Conservation (phyloP, 2,888 invertebrate genomes). For the Tryphoninae sp. region DNA sequence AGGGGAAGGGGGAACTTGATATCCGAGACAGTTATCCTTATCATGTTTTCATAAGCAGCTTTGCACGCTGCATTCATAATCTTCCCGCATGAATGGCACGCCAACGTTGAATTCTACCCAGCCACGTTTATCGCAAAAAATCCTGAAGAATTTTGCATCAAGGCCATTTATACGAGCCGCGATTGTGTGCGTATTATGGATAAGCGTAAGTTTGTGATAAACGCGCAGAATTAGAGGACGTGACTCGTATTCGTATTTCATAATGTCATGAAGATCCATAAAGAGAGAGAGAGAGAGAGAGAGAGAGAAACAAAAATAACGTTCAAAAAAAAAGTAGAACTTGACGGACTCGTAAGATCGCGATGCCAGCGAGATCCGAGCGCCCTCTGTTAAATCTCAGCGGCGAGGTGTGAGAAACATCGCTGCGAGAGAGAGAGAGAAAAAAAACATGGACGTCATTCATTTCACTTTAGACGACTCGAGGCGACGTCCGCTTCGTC, state of each 20-base stretch:
- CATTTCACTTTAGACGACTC: conserved; percentile 51
- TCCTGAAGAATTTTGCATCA: conserved; percentile 14
- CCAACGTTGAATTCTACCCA: not conserved
- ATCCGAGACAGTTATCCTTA: conserved; percentile 5
- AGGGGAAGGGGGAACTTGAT: not conserved
- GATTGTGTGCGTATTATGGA: conserved; percentile 14
- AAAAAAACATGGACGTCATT: conserved; percentile 22
- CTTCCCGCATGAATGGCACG: conserved; percentile 18
- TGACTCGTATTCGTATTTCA: conserved; percentile 45
- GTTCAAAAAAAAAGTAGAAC: conserved; percentile 48
- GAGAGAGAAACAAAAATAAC: conserved; percentile 17
- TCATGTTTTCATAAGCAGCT: conserved; percentile 20
- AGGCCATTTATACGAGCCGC: conserved; percentile 1
- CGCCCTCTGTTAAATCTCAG: conserved; percentile 44
- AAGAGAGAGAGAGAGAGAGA: conserved; percentile 1
- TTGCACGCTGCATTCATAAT: conserved; percentile 12
- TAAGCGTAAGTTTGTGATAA: conserved; percentile 1
- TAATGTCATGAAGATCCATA: conserved; percentile 49
- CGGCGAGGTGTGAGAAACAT: conserved; percentile 24
- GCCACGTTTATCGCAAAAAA: conserved; percentile 13
- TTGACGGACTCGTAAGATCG: conserved; percentile 28
- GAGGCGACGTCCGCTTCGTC: conserved; percentile 7
- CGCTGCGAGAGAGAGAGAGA: not conserved
- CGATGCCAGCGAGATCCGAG: conserved; percentile 32
- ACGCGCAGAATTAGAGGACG: not conserved